These are phyloP conservation scores for Vannuccia rotundouncinata DNA, from an alignment of 2,888 invertebrate genomes.

Conservation along the genomic window DNA sequence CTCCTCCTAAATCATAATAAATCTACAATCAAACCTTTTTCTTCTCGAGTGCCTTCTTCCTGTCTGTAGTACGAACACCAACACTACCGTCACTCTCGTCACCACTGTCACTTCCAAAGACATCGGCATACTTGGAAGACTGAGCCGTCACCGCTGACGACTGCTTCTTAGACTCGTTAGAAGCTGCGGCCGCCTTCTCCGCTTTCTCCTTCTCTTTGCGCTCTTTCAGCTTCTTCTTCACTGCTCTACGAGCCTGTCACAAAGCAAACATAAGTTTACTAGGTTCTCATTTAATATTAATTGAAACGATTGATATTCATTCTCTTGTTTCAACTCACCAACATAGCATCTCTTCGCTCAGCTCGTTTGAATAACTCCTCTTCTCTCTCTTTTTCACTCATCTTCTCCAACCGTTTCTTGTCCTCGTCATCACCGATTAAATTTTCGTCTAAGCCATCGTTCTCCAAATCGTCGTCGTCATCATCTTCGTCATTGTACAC, in stretches of 20 bases:
- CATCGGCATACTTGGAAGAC: no score
- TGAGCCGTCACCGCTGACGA: conserved; percentile 1
- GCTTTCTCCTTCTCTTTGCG: conserved; percentile 15
- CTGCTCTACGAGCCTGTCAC: background rate
- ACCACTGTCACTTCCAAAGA: background rate
- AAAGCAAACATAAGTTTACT: no score
- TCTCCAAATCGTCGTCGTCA: no score
- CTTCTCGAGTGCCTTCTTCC: conserved; percentile 32
- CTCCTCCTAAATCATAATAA: no score
- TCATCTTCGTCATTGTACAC: no score
- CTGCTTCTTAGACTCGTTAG: conserved; percentile 4
- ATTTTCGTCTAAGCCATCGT: conserved; percentile 92
- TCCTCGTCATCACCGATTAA: conserved; percentile 95
- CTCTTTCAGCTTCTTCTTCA: conserved; percentile 5
- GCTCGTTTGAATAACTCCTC: conserved; percentile 93
- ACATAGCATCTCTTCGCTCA: no score
- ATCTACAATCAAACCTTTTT: conserved; percentile 22
- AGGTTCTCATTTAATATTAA: conserved; percentile 10
- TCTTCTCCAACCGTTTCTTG: conserved; percentile 74
- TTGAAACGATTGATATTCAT: background rate
- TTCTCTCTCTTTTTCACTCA: conserved; percentile 94
- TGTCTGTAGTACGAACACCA: background rate
- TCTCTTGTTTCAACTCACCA: background rate
- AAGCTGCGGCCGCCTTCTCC: background rate
- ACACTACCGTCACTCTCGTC: background rate